Evolutionary conservation across 2,797 vertebrate species (phyloP).

Genomic region (Sebastes minor): DNA sequence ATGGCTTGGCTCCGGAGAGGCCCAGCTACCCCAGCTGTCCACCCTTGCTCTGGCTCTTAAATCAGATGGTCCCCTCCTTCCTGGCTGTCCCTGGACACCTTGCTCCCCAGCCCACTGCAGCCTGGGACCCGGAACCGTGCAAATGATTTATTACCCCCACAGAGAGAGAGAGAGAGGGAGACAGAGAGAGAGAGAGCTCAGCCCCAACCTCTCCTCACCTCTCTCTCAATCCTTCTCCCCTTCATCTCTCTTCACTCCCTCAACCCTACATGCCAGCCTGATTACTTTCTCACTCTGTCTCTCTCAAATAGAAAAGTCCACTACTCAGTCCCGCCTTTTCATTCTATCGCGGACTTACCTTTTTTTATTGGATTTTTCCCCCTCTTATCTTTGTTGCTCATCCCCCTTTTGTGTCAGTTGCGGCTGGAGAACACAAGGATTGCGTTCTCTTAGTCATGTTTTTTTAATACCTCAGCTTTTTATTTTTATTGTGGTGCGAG

Average conservation of each 20-base stretch:
- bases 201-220: conserved; percentile 46
- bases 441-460: conserved; percentile 8
- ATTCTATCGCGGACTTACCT: background rate
- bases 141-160: conserved; percentile 70
- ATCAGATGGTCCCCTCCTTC: conserved; percentile 62
- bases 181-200: conserved; percentile 5
- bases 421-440: background rate
- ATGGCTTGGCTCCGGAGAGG: conserved; percentile 34
- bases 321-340: background rate
- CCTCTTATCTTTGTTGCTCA: conserved; percentile 13
- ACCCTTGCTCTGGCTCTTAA: conserved; percentile 63
- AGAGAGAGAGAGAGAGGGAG: background rate
- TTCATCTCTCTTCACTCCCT: conserved; percentile 54
- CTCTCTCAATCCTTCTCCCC: conserved; percentile 44
- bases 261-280: conserved; percentile 14
- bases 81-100: conserved; percentile 63
- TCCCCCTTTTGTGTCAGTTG: conserved; percentile 11
- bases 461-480: conserved; percentile 23
- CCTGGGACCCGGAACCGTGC: conserved; percentile 53
- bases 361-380: conserved; percentile 1
- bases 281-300: conserved; percentile 22
- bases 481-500: conserved; percentile 19
- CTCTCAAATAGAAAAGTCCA: conserved; percentile 25
- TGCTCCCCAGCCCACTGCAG: conserved; percentile 50
- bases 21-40: conserved; percentile 55